Percentiles rank a stretch among this genome's conserved stretches.
phyloP scores from a whole-genome alignment of 2,888 invertebrate genomes.

The Aproaerema taeniolella region DNA sequence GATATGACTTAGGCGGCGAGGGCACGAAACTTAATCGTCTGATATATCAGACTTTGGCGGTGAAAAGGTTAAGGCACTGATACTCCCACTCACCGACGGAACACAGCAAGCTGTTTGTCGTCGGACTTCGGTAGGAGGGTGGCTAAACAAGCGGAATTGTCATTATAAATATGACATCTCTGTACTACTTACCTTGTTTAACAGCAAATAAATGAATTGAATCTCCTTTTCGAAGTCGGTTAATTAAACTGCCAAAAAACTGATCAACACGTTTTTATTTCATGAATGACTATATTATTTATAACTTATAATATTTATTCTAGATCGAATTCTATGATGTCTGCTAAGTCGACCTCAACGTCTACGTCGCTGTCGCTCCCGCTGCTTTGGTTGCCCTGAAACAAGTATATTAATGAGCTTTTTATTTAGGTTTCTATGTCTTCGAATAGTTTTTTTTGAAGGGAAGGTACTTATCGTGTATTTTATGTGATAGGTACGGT shows the following conservation, averaged over 20 bases:
- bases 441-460: too few species aligned
- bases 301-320: constrained; percentile 32
- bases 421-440: too few species aligned
- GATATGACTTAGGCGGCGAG: too few species aligned
- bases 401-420: neutral
- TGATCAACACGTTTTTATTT: constrained; percentile 26
- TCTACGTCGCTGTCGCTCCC: constrained; percentile 60
- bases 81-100: neutral
- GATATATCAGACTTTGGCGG: too few species aligned
- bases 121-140: neutral
- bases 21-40: too few species aligned
- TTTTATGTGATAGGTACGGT: too few species aligned
- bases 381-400: constrained; percentile 31
- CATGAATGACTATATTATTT: too few species aligned
- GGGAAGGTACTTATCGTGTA: too few species aligned
- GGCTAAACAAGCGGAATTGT: neutral
- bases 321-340: constrained; percentile 63
- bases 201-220: neutral
- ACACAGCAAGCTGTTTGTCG: neutral
- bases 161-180: neutral
- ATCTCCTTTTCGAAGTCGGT: neutral
- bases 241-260: neutral
- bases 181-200: neutral
- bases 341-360: constrained; percentile 56
- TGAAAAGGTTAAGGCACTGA: too few species aligned